A percentile compares a stretch with the other conserved stretches of the same genome.
Evolutionary conservation across 2,888 invertebrate species (phyloP).

Genomic region (Deroplatys truncata): DNA sequence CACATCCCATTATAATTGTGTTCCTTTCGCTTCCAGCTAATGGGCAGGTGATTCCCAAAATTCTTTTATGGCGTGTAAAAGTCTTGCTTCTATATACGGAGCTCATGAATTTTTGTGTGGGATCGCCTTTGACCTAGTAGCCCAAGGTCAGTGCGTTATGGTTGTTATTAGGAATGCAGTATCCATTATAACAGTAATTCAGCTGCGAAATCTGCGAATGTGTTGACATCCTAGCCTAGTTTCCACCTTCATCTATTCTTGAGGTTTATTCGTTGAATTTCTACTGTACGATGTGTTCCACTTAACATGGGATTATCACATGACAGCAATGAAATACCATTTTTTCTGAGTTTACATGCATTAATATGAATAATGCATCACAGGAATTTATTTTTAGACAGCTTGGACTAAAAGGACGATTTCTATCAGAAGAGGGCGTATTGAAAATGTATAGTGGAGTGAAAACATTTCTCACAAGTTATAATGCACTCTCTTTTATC

Average conservation of each 20-base stretch:
- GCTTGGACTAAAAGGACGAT: too few species aligned
- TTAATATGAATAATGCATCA: too few species aligned
- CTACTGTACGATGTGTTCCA: not conserved
- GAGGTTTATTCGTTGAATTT: not conserved
- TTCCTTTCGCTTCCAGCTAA: not conserved
- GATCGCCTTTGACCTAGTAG: not conserved
- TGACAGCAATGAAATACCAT: too few species aligned
- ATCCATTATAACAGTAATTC: not conserved
- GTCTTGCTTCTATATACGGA: not conserved
- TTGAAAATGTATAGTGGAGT: too few species aligned
- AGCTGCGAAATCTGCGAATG: not conserved
- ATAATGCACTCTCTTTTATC: too few species aligned
- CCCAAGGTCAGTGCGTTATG: not conserved
- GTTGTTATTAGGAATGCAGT: not conserved
- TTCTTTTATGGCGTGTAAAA: not conserved
- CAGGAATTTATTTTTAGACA: too few species aligned
- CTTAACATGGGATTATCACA: too few species aligned
- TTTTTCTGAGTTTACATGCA: too few species aligned
- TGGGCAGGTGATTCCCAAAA: not conserved
- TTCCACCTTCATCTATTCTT: too few species aligned
- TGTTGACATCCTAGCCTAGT: too few species aligned
- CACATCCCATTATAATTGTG: not conserved
- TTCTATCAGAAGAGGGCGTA: too few species aligned
- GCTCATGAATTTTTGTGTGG: not conserved
- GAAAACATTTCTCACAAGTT: too few species aligned